Evolutionary conservation across 2,113 vertebrate genomes (phyloP).

Genomic region (Verasper variegatus): DNA sequence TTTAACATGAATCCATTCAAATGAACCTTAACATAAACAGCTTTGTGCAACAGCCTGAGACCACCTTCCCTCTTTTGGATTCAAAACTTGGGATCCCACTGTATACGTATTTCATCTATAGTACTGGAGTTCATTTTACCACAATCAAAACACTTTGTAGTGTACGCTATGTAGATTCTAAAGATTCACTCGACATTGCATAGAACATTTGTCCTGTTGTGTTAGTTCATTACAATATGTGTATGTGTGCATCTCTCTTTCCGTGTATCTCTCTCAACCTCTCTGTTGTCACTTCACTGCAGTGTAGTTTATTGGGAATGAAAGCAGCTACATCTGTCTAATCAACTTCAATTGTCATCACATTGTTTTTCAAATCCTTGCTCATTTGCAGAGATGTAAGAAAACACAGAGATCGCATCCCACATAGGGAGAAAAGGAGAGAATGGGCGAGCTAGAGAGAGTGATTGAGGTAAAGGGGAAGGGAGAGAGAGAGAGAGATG

Average conservation of each 20-base stretch:
- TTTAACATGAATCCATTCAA: too few relatives aligned
- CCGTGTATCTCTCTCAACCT: too few relatives aligned
- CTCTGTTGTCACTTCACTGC: background rate
- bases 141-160: too few relatives aligned
- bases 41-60: too few relatives aligned
- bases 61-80: too few relatives aligned
- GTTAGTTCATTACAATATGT: background rate
- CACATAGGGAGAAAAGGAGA: background rate
- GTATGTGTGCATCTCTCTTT: background rate
- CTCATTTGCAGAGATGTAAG: slow-evolving; percentile 22
- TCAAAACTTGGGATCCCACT: too few relatives aligned
- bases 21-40: too few relatives aligned
- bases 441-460: slow-evolving; percentile 13
- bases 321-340: slow-evolving; percentile 20
- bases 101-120: too few relatives aligned
- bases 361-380: background rate
- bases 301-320: background rate
- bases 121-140: too few relatives aligned
- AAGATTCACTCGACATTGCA: background rate
- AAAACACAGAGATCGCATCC: slow-evolving; percentile 8
- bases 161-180: too few relatives aligned
- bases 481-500: slow-evolving; percentile 20
- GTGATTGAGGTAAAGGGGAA: slow-evolving; percentile 51
- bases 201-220: background rate
- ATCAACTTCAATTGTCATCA: slow-evolving; percentile 18